Conservation (phyloP, 2,888 invertebrate species). For the Metellina segmentata region DNA sequence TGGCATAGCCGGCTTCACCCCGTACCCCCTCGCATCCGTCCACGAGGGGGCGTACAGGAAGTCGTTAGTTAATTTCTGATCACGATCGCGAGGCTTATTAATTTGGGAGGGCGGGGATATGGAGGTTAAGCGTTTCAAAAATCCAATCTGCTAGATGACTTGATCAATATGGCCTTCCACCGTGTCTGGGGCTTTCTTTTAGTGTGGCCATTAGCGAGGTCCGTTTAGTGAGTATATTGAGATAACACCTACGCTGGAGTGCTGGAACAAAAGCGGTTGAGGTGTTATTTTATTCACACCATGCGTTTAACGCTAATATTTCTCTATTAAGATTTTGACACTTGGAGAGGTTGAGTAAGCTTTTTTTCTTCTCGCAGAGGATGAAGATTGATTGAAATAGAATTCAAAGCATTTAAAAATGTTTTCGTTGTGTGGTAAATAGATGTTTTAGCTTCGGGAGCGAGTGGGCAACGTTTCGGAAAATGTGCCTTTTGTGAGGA, state of each 20-base stretch:
- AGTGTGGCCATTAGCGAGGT: background rate
- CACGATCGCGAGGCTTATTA: conserved; percentile 63
- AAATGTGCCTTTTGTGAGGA: too few relatives aligned
- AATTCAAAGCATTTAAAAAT: conserved; percentile 1
- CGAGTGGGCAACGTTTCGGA: background rate
- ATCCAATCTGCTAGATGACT: background rate
- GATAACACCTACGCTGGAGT: conserved; percentile 30
- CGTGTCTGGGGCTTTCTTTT: background rate
- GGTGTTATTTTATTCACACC: conserved; percentile 44
- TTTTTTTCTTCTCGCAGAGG: background rate
- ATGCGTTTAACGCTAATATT: conserved; percentile 38
- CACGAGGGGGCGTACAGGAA: conserved; percentile 40
- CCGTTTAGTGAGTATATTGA: background rate
- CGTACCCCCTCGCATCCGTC: background rate
- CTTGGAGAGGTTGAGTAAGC: background rate
- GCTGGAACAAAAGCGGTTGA: conserved; percentile 2
- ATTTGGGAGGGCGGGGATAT: conserved; percentile 5
- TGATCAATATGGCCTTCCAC: conserved; percentile 39
- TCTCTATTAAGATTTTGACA: conserved; percentile 16
- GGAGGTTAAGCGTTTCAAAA: conserved; percentile 28
- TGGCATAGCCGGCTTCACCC: background rate
- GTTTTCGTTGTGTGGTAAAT: background rate
- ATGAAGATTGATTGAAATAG: background rate
- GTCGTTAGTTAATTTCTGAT: conserved; percentile 44
- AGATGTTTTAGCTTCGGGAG: background rate